A percentile compares a stretch with the other conserved stretches of the same genome.
Conservation (phyloP, 2,888 invertebrate species). For the Lottia scabra region DNA sequence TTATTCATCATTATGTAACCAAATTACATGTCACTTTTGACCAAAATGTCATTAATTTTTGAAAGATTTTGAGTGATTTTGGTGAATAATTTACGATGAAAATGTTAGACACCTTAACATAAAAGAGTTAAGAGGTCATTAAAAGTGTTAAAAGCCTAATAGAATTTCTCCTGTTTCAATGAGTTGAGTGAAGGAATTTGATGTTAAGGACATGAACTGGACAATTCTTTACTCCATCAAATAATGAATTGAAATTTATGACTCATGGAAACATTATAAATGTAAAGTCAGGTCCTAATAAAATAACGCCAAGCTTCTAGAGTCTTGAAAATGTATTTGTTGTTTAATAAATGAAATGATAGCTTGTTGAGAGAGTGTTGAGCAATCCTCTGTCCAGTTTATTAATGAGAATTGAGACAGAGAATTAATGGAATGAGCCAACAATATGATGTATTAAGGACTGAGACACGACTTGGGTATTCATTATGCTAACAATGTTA, state of each 20-base stretch:
- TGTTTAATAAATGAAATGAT: constrained; percentile 5
- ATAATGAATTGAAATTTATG: constrained; percentile 6
- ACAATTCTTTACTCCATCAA: too few species aligned
- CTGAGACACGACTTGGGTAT: neutral
- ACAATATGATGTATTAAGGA: neutral
- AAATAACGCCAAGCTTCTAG: neutral
- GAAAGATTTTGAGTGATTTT: too few species aligned
- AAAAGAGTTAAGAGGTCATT: neutral
- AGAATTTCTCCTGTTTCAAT: neutral
- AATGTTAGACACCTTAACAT: neutral
- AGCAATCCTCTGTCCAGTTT: neutral
- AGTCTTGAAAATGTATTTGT: neutral
- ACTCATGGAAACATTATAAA: neutral
- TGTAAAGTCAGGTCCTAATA: neutral
- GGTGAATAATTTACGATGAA: neutral
- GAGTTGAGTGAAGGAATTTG: too few species aligned
- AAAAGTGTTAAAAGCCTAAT: neutral
- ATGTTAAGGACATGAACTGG: too few species aligned
- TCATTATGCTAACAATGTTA: neutral
- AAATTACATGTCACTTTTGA: too few species aligned
- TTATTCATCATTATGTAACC: too few species aligned
- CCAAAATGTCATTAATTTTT: too few species aligned
- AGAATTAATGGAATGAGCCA: neutral
- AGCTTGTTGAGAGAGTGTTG: neutral
- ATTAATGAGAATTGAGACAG: neutral